Conservation (phyloP, 1,140 invertebrate genomes). For the Manduca sexta region DNA sequence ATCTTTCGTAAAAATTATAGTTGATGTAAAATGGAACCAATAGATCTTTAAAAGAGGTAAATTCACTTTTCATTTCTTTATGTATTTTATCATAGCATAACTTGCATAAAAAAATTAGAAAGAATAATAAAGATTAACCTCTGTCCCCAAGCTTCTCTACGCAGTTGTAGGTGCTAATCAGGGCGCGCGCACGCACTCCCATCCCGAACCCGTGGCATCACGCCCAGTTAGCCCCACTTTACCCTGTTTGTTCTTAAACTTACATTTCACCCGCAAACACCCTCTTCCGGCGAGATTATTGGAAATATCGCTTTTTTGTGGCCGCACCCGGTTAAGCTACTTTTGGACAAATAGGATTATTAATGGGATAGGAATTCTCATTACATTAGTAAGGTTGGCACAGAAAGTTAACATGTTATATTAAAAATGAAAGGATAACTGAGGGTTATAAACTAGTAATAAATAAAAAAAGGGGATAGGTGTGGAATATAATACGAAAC, state of each 20-base stretch:
- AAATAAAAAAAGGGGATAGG: too few species aligned
- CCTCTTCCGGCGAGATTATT: slow-evolving; percentile 57
- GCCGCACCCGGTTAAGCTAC: slow-evolving; percentile 37
- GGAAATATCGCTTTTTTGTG: slow-evolving; percentile 52
- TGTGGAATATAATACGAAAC: too few species aligned
- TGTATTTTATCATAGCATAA: background rate
- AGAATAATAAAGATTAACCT: too few species aligned
- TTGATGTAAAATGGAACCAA: too few species aligned
- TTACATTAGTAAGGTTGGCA: too few species aligned
- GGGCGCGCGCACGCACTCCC: slow-evolving; percentile 36
- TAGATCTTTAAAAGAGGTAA: too few species aligned
- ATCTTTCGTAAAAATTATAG: too few species aligned
- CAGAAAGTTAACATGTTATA: background rate
- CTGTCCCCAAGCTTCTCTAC: slow-evolving; percentile 18
- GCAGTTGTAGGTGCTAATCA: slow-evolving; percentile 52
- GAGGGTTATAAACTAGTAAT: too few species aligned
- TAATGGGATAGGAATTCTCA: too few species aligned
- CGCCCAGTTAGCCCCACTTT: slow-evolving; percentile 49
- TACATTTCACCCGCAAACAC: slow-evolving; percentile 58
- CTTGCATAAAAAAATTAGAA: background rate
- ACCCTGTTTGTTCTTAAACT: slow-evolving; percentile 55
- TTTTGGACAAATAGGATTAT: slow-evolving; percentile 25
- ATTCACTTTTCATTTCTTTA: too few species aligned
- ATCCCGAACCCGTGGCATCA: slow-evolving; percentile 21
- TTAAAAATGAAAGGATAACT: slow-evolving; percentile 4